phyloP scores from a whole-genome alignment of 2,888 invertebrate genomes.

The Eupeodes latifasciatus region DNA sequence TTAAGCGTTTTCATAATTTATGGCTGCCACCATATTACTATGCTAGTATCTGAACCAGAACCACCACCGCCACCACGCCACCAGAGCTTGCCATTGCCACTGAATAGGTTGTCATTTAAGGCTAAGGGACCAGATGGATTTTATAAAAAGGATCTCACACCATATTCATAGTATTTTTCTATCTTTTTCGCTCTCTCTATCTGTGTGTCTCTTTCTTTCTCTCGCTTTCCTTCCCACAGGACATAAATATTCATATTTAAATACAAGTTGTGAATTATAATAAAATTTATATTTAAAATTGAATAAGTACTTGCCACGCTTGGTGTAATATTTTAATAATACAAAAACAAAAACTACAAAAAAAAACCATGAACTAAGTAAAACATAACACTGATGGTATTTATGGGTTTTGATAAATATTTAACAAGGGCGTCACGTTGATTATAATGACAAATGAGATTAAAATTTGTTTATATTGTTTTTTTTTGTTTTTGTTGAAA shows the following conservation, averaged over 20 bases:
- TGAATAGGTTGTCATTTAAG: slow-evolving; percentile 47
- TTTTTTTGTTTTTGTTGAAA: background rate
- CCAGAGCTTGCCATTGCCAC: slow-evolving; percentile 2
- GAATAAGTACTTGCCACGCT: slow-evolving; percentile 57
- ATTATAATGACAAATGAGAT: slow-evolving; percentile 61
- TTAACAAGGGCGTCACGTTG: slow-evolving; percentile 67
- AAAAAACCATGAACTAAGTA: background rate
- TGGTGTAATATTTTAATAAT: background rate
- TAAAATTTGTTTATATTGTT: slow-evolving; percentile 55
- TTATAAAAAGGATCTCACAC: slow-evolving; percentile 39
- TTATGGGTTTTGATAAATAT: slow-evolving; percentile 61
- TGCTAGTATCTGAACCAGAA: background rate
- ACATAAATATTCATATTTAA: slow-evolving; percentile 63
- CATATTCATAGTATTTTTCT: slow-evolving; percentile 33
- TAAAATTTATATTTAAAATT: slow-evolving; percentile 70
- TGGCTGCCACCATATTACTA: slow-evolving; percentile 37
- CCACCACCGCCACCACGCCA: background rate
- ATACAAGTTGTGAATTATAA: slow-evolving; percentile 66
- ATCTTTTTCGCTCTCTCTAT: too few species aligned
- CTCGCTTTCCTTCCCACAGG: slow-evolving; percentile 45
- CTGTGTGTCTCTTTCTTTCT: background rate
- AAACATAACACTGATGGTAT: slow-evolving; percentile 44
- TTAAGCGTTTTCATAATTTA: slow-evolving; percentile 73
- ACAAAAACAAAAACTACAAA: background rate
- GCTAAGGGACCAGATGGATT: slow-evolving; percentile 43